These are phyloP conservation scores for Climacteris rufus DNA, from an alignment of 2,113 vertebrate species.

Conservation along the genomic window DNA sequence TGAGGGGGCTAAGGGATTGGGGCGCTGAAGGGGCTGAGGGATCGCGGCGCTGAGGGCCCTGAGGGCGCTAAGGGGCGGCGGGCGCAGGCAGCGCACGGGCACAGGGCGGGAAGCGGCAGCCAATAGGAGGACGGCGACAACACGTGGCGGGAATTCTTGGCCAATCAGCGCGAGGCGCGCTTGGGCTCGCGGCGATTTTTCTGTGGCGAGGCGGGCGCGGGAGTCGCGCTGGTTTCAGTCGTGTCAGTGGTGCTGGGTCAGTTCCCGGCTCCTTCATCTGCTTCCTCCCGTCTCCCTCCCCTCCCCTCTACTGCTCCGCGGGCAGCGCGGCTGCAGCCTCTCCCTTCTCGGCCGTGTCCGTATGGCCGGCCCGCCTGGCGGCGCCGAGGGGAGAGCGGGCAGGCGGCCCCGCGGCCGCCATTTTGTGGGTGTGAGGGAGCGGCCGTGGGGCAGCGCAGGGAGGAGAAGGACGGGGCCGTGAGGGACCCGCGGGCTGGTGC, in stretches of 20 bases:
- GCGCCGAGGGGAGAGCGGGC: neutral
- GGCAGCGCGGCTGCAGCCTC: accelerated
- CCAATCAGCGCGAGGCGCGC: neutral
- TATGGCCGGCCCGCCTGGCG: accelerated
- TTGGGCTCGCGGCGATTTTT: accelerated
- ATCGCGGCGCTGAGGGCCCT: no score
- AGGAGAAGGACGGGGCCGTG: accelerated
- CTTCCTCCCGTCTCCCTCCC: no score
- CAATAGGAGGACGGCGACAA: neutral
- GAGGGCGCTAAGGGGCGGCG: no score
- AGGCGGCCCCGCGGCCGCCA: accelerated
- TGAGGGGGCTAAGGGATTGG: no score
- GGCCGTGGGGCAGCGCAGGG: accelerated
- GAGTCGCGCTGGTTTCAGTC: accelerated
- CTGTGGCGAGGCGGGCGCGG: accelerated
- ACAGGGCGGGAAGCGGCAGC: neutral
- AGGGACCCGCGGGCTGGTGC: accelerated
- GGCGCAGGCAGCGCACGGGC: neutral
- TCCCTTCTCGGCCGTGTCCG: accelerated
- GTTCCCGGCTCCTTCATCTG: accelerated
- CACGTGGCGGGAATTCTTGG: accelerated
- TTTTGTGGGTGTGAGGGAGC: neutral
- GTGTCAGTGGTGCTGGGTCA: accelerated
- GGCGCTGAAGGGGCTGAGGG: no score
- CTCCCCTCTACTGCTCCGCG: accelerated